Evolutionary conservation across 2,888 invertebrate species (phyloP).

Genomic region (Sphinx pinastri): DNA sequence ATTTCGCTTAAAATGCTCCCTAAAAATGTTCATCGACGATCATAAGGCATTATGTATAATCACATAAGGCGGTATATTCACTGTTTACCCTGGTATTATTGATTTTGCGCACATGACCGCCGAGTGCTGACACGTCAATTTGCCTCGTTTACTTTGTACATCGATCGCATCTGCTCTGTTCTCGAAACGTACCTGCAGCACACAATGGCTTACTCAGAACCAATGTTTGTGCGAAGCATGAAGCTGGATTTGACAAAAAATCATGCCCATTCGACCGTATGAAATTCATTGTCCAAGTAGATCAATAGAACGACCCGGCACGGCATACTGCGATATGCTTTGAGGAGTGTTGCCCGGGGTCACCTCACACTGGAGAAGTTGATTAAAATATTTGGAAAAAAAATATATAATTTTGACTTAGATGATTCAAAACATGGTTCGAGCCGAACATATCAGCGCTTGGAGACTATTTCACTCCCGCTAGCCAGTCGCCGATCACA

Average conservation of each 20-base stretch:
- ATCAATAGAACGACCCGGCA: too few relatives aligned
- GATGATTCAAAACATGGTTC: background rate
- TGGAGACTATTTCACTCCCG: too few relatives aligned
- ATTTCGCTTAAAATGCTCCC: too few relatives aligned
- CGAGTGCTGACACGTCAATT: background rate
- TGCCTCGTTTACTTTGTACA: background rate
- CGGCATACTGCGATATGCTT: too few relatives aligned
- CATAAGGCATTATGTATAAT: too few relatives aligned
- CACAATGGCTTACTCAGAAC: background rate
- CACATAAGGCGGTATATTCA: too few relatives aligned
- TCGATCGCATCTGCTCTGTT: background rate
- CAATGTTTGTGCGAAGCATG: too few relatives aligned
- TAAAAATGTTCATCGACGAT: too few relatives aligned
- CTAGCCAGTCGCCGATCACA: too few relatives aligned
- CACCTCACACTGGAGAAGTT: background rate
- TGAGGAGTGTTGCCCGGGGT: background rate
- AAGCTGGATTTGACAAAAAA: background rate
- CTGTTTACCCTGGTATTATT: too few relatives aligned
- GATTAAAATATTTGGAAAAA: background rate
- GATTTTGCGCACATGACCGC: background rate
- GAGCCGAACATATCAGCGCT: background rate
- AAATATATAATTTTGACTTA: background rate
- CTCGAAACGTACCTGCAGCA: background rate
- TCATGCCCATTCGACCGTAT: too few relatives aligned
- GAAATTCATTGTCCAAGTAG: too few relatives aligned